Percentiles rank a stretch among this genome's conserved stretches.
Conservation (phyloP, 2,888 invertebrate genomes). For the Drosophila atripex region DNA sequence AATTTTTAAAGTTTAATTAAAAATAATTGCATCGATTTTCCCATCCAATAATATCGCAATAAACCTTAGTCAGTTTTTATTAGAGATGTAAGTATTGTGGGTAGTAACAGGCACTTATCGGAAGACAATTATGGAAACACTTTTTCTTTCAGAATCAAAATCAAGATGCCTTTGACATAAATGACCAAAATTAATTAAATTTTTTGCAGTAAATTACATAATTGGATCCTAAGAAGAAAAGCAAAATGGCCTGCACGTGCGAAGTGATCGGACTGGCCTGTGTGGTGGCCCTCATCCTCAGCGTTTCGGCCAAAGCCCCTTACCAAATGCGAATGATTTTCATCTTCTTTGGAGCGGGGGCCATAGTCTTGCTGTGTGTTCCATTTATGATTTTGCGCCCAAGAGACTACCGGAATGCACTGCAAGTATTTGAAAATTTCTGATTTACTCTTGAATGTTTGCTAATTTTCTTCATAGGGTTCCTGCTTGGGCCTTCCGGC, state of each 20-base stretch:
- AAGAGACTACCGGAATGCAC: slow-evolving; percentile 89
- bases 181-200: background rate
- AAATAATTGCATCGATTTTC: slow-evolving; percentile 17
- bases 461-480: slow-evolving; percentile 84
- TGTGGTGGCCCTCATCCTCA: slow-evolving; percentile 78
- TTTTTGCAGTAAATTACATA: slow-evolving; percentile 3
- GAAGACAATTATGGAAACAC: no score
- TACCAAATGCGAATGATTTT: slow-evolving; percentile 89
- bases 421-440: slow-evolving; percentile 86
- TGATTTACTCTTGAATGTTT: background rate
- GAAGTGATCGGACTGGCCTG: slow-evolving; percentile 81
- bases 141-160: background rate
- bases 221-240: background rate
- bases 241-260: slow-evolving; percentile 78
- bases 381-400: slow-evolving; percentile 91
- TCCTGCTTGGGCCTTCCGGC: slow-evolving; percentile 88
- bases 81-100: background rate
- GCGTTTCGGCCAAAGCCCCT: slow-evolving; percentile 85
- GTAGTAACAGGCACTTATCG: no score
- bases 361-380: slow-evolving; percentile 87
- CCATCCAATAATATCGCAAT: slow-evolving; percentile 7
- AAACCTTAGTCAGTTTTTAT: background rate
- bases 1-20: slow-evolving; percentile 11
- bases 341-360: slow-evolving; percentile 87
- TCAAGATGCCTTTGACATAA: background rate